Evolutionary conservation across 2,797 vertebrate genomes (phyloP), one percentile per base, ranked within the genome.

Genomic region (Spinus pinus): DNA sequence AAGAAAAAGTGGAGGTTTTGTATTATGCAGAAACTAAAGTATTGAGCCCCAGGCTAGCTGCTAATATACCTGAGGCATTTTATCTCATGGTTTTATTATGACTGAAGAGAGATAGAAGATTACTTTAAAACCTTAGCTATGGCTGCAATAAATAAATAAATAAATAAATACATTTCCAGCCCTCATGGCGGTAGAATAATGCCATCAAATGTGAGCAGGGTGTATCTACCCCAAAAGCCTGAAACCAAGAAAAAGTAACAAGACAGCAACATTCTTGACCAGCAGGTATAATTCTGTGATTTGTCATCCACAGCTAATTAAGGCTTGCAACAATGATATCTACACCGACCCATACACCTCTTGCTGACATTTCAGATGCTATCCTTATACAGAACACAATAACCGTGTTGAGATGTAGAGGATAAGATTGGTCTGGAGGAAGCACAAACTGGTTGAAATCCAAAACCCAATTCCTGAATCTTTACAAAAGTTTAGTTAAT

Each of bases 331-430:
- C 11, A 33, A 23, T 35, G 56, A 86, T 31, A 82, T 21, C 35
- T n/a, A 22, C 8, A 46, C 0, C 2, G 51, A 60, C 9, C 4
- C 41, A 49, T 2, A 10, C 12, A 6, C 6, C 6, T 69, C 77
- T 86, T 51, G 31, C 28, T 79, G 47, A 53, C 37, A 31, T 66
- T 86, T 72, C 69, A 57, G 58, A 35, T 65, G 5, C 41, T 28
- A 17, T 21, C 50, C 35, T 46, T 81, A 39, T 31, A 21, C 14
- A 25, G 39, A 85, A 61, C 13, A 79, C 9, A 57, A 4, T 44
- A 71, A 74, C 8, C 49, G 24, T 77, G 60, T 23, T 42, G 47
- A 65, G 72, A 65, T n/a, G 39, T 1, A 49, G 54, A 51, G 41
- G 57, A 62, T 41, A 75, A 81, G 65, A 49, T 0, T 41, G 53